These are phyloP conservation scores for Eupithecia tripunctaria DNA, from an alignment of 2,888 invertebrate species.

Conservation along the genomic window DNA sequence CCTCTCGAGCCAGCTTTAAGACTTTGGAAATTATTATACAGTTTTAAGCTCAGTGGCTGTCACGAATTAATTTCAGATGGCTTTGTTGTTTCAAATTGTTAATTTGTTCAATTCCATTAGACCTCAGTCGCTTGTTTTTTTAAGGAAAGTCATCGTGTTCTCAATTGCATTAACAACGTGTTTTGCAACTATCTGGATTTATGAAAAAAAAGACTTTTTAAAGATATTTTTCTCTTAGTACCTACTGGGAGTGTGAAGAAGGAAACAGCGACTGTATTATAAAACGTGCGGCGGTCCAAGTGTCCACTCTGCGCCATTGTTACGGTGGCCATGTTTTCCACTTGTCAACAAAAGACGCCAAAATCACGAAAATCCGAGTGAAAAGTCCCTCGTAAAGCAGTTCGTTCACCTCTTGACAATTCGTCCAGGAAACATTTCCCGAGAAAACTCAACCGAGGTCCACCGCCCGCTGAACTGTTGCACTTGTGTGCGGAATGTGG, in stretches of 20 bases:
- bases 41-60: slow-evolving; percentile 27
- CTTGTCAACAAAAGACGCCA: slow-evolving; percentile 24
- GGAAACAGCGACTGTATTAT: neutral
- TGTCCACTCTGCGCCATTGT: slow-evolving; percentile 19
- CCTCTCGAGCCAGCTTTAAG: slow-evolving; percentile 30
- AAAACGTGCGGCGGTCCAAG: slow-evolving; percentile 6
- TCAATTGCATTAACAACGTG: neutral
- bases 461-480: slow-evolving; percentile 1
- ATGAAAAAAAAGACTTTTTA: neutral
- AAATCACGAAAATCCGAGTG: slow-evolving; percentile 28
- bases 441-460: slow-evolving; percentile 10
- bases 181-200: neutral
- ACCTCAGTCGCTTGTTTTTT: neutral
- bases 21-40: slow-evolving; percentile 43
- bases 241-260: neutral
- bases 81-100: slow-evolving; percentile 17
- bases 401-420: slow-evolving; percentile 25
- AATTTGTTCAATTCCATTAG: slow-evolving; percentile 8
- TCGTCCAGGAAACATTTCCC: slow-evolving; percentile 26
- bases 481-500: too few species aligned
- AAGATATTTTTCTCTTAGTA: neutral
- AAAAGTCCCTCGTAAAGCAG: slow-evolving; percentile 14
- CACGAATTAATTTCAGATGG: slow-evolving; percentile 22
- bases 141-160: too few species aligned
- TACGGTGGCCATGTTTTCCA: slow-evolving; percentile 15